phyloP scores from a whole-genome alignment of 2,797 vertebrate species.

The Melanogrammus aeglefinus region DNA sequence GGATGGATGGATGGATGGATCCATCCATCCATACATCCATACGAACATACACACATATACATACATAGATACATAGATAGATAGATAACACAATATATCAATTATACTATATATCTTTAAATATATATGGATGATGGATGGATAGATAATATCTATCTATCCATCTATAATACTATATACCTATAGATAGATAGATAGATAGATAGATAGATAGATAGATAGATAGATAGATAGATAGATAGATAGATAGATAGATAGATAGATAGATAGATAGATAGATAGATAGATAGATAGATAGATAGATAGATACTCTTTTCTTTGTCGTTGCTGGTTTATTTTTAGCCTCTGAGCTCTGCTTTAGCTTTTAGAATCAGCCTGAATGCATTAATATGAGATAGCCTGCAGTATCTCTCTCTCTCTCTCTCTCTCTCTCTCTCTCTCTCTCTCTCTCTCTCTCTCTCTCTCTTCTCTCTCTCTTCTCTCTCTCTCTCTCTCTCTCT shows the following conservation, averaged over 20 bases:
- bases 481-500: conserved; percentile 19
- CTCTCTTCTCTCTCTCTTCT: neutral
- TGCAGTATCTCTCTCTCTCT: conserved; percentile 16
- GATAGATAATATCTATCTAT: neutral
- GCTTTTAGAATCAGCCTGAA: conserved; percentile 41
- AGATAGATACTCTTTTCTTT: conserved; percentile 41
- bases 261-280: neutral
- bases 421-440: conserved; percentile 13
- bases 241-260: neutral
- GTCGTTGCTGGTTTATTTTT: conserved; percentile 69
- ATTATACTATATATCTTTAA: neutral
- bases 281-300: conserved; percentile 9
- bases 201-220: neutral
- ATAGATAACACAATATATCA: conserved; percentile 5
- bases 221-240: neutral
- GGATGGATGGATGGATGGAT: neutral
- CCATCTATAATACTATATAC: no score
- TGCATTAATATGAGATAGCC: conserved; percentile 51
- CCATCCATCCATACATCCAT: neutral
- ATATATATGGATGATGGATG: neutral
- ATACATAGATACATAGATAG: neutral
- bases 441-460: neutral
- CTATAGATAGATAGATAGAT: neutral
- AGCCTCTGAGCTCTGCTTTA: conserved; percentile 61
- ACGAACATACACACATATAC: conserved; percentile 19